Percentiles rank a stretch among this genome's conserved stretches.
phyloP scores from a whole-genome alignment of 1,140 invertebrate species.

The Calliopsis andreniformis region DNA sequence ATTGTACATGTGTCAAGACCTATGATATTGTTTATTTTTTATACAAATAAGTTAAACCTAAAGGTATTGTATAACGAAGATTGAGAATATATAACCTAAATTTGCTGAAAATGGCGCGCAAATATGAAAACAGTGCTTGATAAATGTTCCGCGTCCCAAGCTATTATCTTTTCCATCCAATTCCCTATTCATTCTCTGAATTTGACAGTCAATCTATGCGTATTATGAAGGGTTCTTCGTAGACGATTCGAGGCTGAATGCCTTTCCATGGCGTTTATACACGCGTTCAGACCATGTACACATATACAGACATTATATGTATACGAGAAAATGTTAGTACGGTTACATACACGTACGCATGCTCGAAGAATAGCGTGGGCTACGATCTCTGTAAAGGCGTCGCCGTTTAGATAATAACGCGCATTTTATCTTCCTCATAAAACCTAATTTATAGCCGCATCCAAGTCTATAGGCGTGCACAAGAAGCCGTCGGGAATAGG shows the following conservation, averaged over 20 bases:
- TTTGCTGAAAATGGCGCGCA: not conserved
- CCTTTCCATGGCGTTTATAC: constrained; percentile 36
- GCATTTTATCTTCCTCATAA: constrained; percentile 82
- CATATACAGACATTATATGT: too few relatives aligned
- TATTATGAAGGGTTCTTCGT: constrained; percentile 59
- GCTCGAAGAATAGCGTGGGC: constrained; percentile 71
- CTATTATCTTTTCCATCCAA: constrained; percentile 59
- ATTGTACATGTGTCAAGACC: too few relatives aligned
- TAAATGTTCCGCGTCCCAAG: constrained; percentile 35
- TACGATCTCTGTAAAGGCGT: constrained; percentile 78
- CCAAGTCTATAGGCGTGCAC: constrained; percentile 74
- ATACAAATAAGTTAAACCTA: too few relatives aligned
- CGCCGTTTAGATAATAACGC: constrained; percentile 82
- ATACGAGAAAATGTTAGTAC: constrained; percentile 1
- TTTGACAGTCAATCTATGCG: constrained; percentile 66
- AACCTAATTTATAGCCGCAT: constrained; percentile 81
- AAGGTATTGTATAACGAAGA: too few relatives aligned
- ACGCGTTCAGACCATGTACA: not conserved
- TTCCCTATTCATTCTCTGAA: constrained; percentile 67
- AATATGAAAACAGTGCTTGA: constrained; percentile 43
- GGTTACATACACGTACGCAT: constrained; percentile 12
- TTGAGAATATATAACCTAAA: too few relatives aligned
- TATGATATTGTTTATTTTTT: too few relatives aligned
- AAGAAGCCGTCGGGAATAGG: constrained; percentile 61
- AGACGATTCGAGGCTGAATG: constrained; percentile 60